Base-by-base conservation (phyloP, 2,797 vertebrate genomes). In the Craterocephalus amniculus region DNA sequence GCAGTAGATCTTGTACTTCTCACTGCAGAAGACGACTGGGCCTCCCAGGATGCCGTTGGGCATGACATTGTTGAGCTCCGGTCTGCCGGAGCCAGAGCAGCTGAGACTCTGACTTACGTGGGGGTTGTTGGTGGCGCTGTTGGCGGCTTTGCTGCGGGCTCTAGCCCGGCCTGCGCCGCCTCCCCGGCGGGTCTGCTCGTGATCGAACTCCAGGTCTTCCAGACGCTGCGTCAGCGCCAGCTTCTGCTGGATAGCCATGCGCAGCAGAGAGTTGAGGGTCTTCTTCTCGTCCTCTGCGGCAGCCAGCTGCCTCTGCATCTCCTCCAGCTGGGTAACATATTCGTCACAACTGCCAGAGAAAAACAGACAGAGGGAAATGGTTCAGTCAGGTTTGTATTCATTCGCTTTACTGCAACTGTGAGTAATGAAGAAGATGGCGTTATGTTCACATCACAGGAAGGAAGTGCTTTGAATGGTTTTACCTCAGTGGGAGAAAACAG, bases 171-270 rank as follows among this genome's bases (percentile, higher is more conserved):
- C 89, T 4, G 58, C 66, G 16, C 0, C 70, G 67, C 94, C 93
- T 67, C 93, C 94, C 43, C 97, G 94, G 75, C 96, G 96, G 83
- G 92, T 88, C 92, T 98, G 96, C 94, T 99, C 97, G 0, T 96
- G 95, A 87, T 98, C 96, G 3, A 99, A 96, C 94, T 99, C 98
- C 70, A 99, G 88, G 81, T 99, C 97, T 76, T 99, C 98, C 87
- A 99, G 93, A 29, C 98, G 96, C 93, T 99, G 98, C 0, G 98
- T 99, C 86, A 99, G 91, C 0, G 98, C 98, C 87, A 99, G 94
- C 89, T 99, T 99, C 96, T 99, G 98, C 92, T 99, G 98, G 91
- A 99, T 99, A 40, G 98, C 98, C 98, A 99, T 99, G 6, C 98
- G 96, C 66, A 99, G 95, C 87, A 99, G 90, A 0, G 98, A 99